Conservation (phyloP, 1,140 invertebrate species). For the Acyrthosiphon pisum region DNA sequence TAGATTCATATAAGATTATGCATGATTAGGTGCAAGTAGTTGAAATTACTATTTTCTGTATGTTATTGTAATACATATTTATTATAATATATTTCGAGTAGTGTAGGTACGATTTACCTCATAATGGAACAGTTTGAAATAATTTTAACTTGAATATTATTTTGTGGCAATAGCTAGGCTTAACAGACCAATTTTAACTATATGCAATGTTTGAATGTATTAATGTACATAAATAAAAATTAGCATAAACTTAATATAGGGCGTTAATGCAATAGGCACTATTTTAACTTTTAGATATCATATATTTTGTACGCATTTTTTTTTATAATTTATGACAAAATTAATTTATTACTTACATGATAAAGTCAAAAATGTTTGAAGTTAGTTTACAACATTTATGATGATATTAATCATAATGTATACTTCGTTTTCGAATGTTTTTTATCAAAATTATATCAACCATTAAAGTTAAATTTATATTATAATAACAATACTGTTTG, state of each 20-base stretch:
- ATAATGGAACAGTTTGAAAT: not conserved
- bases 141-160: not conserved
- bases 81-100: not conserved
- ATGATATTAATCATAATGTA: not conserved
- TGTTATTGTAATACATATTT: not conserved
- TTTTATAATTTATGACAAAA: not conserved
- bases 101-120: not conserved
- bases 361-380: not conserved
- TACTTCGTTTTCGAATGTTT: not conserved
- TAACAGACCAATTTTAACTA: not conserved
- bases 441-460: conserved; percentile 12
- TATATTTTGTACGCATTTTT: not conserved
- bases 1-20: conserved; percentile 5
- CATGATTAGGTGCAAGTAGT: not conserved
- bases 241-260: not conserved
- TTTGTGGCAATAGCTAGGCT: not conserved
- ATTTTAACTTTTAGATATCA: not conserved
- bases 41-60: not conserved
- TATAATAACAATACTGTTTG: not conserved
- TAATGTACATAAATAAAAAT: not conserved
- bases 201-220: not conserved
- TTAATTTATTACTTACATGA: not conserved
- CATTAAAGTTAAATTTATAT: conserved; percentile 8
- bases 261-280: not conserved
- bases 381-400: conserved; percentile 17